phyloP scores from a whole-genome alignment of 2,113 vertebrate genomes.

The Mirounga angustirostris region DNA sequence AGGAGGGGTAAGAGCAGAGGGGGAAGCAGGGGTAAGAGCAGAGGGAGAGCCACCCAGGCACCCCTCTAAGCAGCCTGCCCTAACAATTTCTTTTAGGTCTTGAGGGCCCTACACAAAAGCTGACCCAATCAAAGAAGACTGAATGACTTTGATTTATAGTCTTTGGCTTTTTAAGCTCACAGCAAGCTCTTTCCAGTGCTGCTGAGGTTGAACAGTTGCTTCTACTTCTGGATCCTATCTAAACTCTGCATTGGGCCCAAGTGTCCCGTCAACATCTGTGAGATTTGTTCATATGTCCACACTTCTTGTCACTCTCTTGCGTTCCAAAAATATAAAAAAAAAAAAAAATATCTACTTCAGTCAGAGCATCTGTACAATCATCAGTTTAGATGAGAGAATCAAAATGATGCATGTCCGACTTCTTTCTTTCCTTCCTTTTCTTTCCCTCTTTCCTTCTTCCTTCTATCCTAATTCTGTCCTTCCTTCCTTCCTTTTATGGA shows the following conservation, averaged over 20 bases:
- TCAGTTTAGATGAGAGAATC: not conserved
- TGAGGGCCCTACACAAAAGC: not conserved
- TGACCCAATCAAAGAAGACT: not conserved
- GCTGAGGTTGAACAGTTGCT: not conserved
- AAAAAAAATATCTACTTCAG: not conserved
- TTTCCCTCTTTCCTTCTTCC: not conserved
- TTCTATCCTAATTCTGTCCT: not conserved
- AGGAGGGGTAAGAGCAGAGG: too few species aligned
- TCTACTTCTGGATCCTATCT: not conserved
- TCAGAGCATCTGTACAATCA: not conserved
- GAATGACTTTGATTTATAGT: not conserved
- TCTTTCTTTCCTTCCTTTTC: not conserved
- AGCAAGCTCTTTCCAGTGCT: not conserved
- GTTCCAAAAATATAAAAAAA: not conserved
- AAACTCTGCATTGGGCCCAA: not conserved
- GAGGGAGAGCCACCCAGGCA: not conserved
- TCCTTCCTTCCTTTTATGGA: not conserved
- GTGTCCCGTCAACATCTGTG: not conserved
- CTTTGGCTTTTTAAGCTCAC: not conserved
- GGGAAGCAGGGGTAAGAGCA: too few species aligned
- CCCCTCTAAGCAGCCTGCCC: not conserved
- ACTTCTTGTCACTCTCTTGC: not conserved
- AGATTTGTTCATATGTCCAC: not conserved
- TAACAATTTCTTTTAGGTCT: not conserved
- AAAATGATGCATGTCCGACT: not conserved